A percentile compares a stretch with the other conserved stretches of the same genome.
These are phyloP conservation scores for Halichoeres trimaculatus DNA, from an alignment of 2,113 vertebrate species.

Conservation along the genomic window DNA sequence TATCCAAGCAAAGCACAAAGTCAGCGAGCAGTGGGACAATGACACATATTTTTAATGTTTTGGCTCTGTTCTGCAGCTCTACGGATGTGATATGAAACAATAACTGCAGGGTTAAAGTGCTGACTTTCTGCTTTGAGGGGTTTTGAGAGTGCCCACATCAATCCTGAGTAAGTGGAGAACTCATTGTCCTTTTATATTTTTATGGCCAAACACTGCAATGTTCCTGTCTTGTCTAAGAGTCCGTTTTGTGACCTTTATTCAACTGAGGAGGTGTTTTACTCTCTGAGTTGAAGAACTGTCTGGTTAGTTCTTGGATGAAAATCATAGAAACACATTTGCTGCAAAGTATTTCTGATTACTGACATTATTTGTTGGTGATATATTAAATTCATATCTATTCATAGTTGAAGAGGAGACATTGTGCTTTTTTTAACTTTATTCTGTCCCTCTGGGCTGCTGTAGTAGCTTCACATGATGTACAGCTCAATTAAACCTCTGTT, in stretches of 20 bases:
- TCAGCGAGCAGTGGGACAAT: conserved; percentile 4
- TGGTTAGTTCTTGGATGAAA: too few relatives aligned
- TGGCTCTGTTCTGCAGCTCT: conserved; percentile 14
- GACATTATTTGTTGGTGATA: too few relatives aligned
- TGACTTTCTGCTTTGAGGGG: conserved; percentile 31
- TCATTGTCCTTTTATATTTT: conserved; percentile 26
- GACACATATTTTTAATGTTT: conserved; percentile 21
- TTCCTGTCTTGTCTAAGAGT: conserved; percentile 7
- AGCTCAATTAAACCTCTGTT: too few relatives aligned
- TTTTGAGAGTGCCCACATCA: conserved; percentile 33
- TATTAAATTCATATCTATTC: too few relatives aligned
- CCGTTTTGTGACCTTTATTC: conserved; percentile 2
- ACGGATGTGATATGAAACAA: conserved; percentile 38
- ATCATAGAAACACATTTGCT: too few relatives aligned
- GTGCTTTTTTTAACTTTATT: too few relatives aligned
- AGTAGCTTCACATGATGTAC: too few relatives aligned
- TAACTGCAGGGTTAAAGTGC: conserved; percentile 35
- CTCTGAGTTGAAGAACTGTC: not conserved
- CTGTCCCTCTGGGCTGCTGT: too few relatives aligned
- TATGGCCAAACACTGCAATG: conserved; percentile 20
- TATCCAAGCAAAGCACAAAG: not conserved
- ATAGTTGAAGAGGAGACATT: too few relatives aligned
- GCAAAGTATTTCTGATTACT: too few relatives aligned
- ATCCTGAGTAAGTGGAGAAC: conserved; percentile 27
- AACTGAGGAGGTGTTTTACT: conserved; percentile 14